phyloP scores from a whole-genome alignment of 1,140 invertebrate species.

The Homarus americanus region DNA sequence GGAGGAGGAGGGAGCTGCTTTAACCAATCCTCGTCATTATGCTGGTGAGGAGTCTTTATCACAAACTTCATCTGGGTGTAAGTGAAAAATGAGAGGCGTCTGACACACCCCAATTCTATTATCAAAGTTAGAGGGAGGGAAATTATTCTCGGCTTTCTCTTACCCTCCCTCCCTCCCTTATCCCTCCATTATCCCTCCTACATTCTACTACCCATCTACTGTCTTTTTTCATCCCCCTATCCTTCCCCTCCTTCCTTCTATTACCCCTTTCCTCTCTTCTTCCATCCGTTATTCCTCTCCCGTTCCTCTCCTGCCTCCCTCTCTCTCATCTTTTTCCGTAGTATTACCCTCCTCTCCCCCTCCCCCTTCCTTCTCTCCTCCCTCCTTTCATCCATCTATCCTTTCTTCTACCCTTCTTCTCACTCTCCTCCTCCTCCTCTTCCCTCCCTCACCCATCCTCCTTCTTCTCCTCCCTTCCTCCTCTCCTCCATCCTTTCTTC shows the following conservation, averaged over 20 bases:
- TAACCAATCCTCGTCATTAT: constrained; percentile 30
- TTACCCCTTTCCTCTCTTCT: no score
- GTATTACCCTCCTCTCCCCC: no score
- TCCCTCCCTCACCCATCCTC: constrained; percentile 4
- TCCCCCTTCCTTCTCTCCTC: no score
- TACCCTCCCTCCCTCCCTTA: constrained; percentile 15
- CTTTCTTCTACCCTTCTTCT: neutral
- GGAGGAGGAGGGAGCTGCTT: no score
- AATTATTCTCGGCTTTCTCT: constrained; percentile 49
- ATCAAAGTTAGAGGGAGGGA: constrained; percentile 50
- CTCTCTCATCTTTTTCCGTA: no score
- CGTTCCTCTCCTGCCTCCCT: no score
- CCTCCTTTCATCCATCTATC: no score
- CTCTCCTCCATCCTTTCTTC: no score
- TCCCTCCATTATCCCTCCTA: constrained; percentile 18
- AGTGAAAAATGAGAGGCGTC: constrained; percentile 46
- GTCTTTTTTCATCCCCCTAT: neutral
- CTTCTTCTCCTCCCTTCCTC: no score
- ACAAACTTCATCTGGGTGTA: constrained; percentile 44
- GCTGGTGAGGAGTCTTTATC: constrained; percentile 12
- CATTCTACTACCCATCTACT: no score
- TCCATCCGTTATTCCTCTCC: no score
- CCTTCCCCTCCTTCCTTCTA: no score
- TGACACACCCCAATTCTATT: constrained; percentile 58
- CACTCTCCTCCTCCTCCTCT: constrained; percentile 12